These are phyloP conservation scores for Dryobates pubescens DNA, from an alignment of 2,797 vertebrate genomes.

Conservation along the genomic window DNA sequence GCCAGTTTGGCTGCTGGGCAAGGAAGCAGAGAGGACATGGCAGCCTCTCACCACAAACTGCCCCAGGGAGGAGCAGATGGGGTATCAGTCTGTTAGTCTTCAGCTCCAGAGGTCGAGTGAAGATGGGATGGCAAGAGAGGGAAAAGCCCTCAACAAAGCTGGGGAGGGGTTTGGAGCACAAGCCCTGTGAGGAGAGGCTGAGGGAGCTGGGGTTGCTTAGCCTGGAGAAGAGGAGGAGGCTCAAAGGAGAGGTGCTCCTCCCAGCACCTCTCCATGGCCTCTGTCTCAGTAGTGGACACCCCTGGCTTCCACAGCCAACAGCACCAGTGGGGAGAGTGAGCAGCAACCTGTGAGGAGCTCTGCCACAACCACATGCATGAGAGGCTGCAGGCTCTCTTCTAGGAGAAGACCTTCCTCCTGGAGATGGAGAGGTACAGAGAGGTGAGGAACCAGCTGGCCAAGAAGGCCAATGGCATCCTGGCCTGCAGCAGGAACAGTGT, in stretches of 20 bases:
- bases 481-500: too few relatives aligned
- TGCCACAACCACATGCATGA: slow-evolving; percentile 94
- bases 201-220: too few relatives aligned
- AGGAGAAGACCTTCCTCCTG: slow-evolving; percentile 82
- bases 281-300: slow-evolving; percentile 89
- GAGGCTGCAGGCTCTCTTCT: slow-evolving; percentile 86
- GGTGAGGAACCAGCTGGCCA: slow-evolving; percentile 63
- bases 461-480: not conserved
- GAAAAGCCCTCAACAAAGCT: not conserved
- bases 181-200: too few relatives aligned
- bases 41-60: not conserved
- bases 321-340: slow-evolving; percentile 81
- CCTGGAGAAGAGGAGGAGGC: too few relatives aligned
- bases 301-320: slow-evolving; percentile 90
- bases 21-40: not conserved
- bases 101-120: not conserved
- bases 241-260: slow-evolving; percentile 76
- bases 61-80: rapidly evolving
- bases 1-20: not conserved
- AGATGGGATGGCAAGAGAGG: not conserved
- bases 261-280: slow-evolving; percentile 87
- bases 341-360: slow-evolving; percentile 89
- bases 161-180: too few relatives aligned
- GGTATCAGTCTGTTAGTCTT: not conserved
- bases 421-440: slow-evolving; percentile 80